These are phyloP conservation scores for Platerodrilus igneus DNA, from an alignment of 2,888 invertebrate species.

Conservation along the genomic window DNA sequence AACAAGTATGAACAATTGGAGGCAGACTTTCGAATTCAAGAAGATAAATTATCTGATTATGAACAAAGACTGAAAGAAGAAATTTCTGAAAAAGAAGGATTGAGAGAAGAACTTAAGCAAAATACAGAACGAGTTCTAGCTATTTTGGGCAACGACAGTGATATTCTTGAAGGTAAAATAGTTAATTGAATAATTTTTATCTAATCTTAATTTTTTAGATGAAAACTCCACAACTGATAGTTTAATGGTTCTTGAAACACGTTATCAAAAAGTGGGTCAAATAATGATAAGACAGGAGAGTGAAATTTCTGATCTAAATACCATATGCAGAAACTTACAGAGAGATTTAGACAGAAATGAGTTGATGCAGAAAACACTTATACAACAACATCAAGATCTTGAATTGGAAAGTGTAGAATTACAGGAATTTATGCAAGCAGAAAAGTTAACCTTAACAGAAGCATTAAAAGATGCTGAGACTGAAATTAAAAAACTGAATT, in stretches of 20 bases:
- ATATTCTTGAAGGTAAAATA: slow-evolving; percentile 55
- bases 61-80: slow-evolving; percentile 64
- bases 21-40: slow-evolving; percentile 46
- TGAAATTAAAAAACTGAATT: slow-evolving; percentile 49
- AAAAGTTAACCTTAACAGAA: slow-evolving; percentile 75
- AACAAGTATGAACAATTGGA: slow-evolving; percentile 51
- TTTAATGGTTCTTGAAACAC: slow-evolving; percentile 69
- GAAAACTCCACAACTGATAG: slow-evolving; percentile 54
- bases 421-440: slow-evolving; percentile 83
- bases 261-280: slow-evolving; percentile 69
- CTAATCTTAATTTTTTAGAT: slow-evolving; percentile 31
- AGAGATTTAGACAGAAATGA: slow-evolving; percentile 65
- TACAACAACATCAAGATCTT: slow-evolving; percentile 71
- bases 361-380: slow-evolving; percentile 60
- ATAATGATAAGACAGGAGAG: slow-evolving; percentile 70
- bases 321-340: slow-evolving; percentile 66
- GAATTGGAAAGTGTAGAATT: slow-evolving; percentile 78
- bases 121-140: slow-evolving; percentile 69
- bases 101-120: slow-evolving; percentile 67
- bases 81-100: slow-evolving; percentile 66
- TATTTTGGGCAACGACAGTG: slow-evolving; percentile 52
- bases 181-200: too few species aligned
- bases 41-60: slow-evolving; percentile 51
- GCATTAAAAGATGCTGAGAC: slow-evolving; percentile 73
- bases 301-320: slow-evolving; percentile 68